A percentile compares a stretch with the other conserved stretches of the same genome.
Evolutionary conservation across 2,113 vertebrate species (phyloP).

Genomic region (Nannobrachium achirus): DNA sequence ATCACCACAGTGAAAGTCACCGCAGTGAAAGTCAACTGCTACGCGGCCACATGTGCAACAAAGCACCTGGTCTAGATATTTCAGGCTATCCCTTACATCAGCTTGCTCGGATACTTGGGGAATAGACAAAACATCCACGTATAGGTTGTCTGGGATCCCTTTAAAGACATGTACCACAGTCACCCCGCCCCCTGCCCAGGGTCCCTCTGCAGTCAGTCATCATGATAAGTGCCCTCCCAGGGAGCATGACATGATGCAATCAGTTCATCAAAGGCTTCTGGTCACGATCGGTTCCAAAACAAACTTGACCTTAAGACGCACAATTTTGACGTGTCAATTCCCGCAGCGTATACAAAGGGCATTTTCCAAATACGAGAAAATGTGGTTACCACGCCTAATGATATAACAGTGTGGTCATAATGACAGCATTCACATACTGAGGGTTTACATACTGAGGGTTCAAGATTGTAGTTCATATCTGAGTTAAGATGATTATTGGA

Average conservation of each 20-base stretch:
- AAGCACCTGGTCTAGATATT: constrained; percentile 44
- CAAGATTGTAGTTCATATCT: no score
- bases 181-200: constrained; percentile 2
- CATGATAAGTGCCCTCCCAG: constrained; percentile 56
- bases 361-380: background rate
- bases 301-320: constrained; percentile 21
- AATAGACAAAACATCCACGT: constrained; percentile 58
- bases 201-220: constrained; percentile 42
- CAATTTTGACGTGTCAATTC: constrained; percentile 24
- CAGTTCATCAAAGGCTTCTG: constrained; percentile 47
- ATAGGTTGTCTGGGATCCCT: constrained; percentile 3
- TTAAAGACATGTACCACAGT: background rate
- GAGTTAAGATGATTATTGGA: no score
- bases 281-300: constrained; percentile 51
- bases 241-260: constrained; percentile 39
- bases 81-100: constrained; percentile 30
- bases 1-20: constrained; percentile 34
- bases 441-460: no score
- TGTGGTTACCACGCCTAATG: no score
- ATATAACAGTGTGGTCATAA: no score
- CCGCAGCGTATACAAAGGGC: constrained; percentile 31
- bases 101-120: constrained; percentile 26
- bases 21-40: constrained; percentile 9
- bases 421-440: no score
- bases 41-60: constrained; percentile 10